phyloP scores from a whole-genome alignment of 2,888 invertebrate species.

The Gari tellinella region DNA sequence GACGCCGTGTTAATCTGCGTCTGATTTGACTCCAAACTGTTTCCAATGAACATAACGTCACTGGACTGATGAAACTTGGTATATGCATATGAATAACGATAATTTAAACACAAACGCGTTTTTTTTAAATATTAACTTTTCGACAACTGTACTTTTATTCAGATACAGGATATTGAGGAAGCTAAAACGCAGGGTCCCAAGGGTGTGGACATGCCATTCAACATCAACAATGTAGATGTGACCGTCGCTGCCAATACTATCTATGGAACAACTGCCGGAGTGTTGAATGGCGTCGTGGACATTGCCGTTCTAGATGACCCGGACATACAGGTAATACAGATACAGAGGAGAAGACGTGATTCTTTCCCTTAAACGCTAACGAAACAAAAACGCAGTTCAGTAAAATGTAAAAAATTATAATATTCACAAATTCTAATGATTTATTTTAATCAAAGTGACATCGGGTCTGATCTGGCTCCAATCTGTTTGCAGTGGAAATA shows the following conservation, averaged over 20 bases:
- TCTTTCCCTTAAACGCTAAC: no score
- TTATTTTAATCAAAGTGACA: no score
- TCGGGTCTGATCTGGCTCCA: no score
- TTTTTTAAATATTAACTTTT: neutral
- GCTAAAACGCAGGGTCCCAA: constrained; percentile 12
- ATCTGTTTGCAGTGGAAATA: no score
- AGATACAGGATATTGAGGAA: constrained; percentile 56
- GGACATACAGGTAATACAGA: constrained; percentile 52
- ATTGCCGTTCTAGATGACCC: constrained; percentile 30
- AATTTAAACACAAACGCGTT: neutral
- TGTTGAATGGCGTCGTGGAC: constrained; percentile 32
- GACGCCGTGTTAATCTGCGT: no score
- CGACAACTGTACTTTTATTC: neutral
- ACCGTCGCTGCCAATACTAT: constrained; percentile 54
- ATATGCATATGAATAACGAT: neutral
- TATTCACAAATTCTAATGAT: no score
- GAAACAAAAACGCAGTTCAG: no score
- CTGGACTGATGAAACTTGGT: neutral
- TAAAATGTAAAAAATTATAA: no score
- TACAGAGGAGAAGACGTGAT: no score
- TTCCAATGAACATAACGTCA: no score
- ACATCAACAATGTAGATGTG: constrained; percentile 57
- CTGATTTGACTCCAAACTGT: no score
- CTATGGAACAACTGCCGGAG: constrained; percentile 47
- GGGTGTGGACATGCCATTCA: constrained; percentile 58